phyloP scores from a whole-genome alignment of 2,113 vertebrate genomes.

The Nesogale talazaci region DNA sequence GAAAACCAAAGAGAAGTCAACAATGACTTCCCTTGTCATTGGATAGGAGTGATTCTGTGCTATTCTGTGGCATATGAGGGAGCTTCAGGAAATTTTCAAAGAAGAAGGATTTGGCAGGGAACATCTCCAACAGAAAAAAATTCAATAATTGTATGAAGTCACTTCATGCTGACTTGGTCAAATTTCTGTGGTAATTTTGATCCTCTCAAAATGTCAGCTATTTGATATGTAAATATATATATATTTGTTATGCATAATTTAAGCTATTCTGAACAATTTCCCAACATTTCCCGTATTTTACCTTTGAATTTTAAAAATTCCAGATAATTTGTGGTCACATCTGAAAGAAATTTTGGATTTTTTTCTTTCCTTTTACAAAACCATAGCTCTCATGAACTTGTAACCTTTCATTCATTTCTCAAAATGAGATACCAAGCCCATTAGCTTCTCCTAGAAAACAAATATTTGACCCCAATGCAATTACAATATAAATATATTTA shows the following conservation, averaged over 20 bases:
- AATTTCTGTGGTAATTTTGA: slow-evolving; percentile 87
- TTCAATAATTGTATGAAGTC: slow-evolving; percentile 78
- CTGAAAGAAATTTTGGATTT: slow-evolving; percentile 73
- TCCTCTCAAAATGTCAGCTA: slow-evolving; percentile 86
- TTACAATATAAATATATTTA: no score
- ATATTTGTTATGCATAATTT: slow-evolving; percentile 85
- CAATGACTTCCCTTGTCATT: background rate
- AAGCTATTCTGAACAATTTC: slow-evolving; percentile 85
- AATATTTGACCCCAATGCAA: slow-evolving; percentile 80
- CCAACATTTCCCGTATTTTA: slow-evolving; percentile 81
- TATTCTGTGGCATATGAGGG: slow-evolving; percentile 54
- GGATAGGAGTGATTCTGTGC: slow-evolving; percentile 4
- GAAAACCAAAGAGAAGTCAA: background rate
- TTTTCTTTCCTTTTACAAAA: slow-evolving; percentile 51
- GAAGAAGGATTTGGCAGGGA: slow-evolving; percentile 67
- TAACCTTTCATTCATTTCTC: slow-evolving; percentile 73
- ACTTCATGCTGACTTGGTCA: slow-evolving; percentile 81
- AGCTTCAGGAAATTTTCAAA: slow-evolving; percentile 71
- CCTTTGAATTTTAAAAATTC: slow-evolving; percentile 81
- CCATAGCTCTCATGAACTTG: slow-evolving; percentile 68
- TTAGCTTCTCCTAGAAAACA: slow-evolving; percentile 72
- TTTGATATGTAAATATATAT: slow-evolving; percentile 77
- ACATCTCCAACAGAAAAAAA: slow-evolving; percentile 77
- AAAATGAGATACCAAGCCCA: slow-evolving; percentile 65
- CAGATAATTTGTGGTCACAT: slow-evolving; percentile 73